phyloP scores from a whole-genome alignment of 2,797 vertebrate species.

The Nyctibius grandis region DNA sequence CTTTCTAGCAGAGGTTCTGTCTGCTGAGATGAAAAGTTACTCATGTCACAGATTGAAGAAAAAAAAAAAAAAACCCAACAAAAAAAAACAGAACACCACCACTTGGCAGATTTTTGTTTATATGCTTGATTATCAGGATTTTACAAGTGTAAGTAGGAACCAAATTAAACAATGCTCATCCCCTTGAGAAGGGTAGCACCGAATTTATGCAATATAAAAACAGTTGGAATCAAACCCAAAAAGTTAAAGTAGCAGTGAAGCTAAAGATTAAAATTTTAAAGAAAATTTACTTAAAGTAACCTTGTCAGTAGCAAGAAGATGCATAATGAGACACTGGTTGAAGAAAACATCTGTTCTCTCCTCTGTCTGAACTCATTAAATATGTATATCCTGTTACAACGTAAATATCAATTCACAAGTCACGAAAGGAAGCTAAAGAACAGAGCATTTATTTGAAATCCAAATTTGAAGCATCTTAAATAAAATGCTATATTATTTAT shows the following conservation, averaged over 20 bases:
- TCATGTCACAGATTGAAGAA: neutral
- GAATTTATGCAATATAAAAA: neutral
- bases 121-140: neutral
- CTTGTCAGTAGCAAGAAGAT: neutral
- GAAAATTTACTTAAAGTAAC: neutral
- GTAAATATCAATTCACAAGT: neutral
- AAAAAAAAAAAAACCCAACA: neutral
- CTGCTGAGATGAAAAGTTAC: neutral
- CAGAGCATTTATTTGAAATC: neutral
- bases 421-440: neutral
- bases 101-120: neutral
- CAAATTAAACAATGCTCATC: neutral
- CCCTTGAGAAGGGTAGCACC: neutral
- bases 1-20: neutral
- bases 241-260: neutral
- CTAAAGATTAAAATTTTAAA: neutral
- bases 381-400: neutral
- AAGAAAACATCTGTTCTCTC: neutral
- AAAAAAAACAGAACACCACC: too few relatives aligned
- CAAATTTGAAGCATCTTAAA: neutral
- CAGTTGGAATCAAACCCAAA: neutral
- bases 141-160: neutral
- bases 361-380: neutral
- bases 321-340: neutral
- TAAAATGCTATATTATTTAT: neutral